Conservation (phyloP, 2,797 vertebrate species). For the Ambastaia sidthimunki region DNA sequence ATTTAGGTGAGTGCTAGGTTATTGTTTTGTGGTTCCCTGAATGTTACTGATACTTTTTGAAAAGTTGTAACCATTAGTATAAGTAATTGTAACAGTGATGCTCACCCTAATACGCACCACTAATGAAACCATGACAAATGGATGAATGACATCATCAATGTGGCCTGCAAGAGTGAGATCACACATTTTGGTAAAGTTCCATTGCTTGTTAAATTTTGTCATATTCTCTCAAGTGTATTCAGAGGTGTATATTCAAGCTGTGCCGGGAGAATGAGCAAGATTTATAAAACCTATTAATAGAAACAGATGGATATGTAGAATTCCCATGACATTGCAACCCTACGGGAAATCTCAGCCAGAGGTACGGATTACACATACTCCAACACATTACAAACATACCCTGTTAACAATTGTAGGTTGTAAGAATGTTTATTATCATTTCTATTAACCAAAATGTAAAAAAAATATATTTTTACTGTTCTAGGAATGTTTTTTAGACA, state of each 20-base stretch:
- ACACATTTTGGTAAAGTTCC: background rate
- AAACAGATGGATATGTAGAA: constrained; percentile 2
- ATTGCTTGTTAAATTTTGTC: background rate
- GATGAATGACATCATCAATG: background rate
- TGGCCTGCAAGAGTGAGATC: background rate
- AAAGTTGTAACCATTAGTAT: background rate
- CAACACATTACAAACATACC: background rate
- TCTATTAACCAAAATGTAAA: too few species aligned
- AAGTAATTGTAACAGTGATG: background rate
- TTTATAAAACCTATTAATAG: constrained; percentile 7
- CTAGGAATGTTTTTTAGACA: too few species aligned
- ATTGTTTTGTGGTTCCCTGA: background rate
- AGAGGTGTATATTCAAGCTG: background rate
- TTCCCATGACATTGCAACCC: constrained; percentile 14
- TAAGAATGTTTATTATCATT: too few species aligned
- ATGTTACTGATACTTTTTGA: too few species aligned
- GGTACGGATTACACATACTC: background rate
- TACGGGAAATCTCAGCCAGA: background rate
- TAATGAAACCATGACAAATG: background rate
- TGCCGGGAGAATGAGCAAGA: background rate
- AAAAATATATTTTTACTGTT: too few species aligned
- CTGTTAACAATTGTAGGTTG: too few species aligned
- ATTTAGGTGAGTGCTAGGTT: background rate
- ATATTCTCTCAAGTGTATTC: constrained; percentile 1
- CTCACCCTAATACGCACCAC: background rate